Evolutionary conservation across 2,113 vertebrate species (phyloP).

Genomic region (Saimiri boliviensis): DNA sequence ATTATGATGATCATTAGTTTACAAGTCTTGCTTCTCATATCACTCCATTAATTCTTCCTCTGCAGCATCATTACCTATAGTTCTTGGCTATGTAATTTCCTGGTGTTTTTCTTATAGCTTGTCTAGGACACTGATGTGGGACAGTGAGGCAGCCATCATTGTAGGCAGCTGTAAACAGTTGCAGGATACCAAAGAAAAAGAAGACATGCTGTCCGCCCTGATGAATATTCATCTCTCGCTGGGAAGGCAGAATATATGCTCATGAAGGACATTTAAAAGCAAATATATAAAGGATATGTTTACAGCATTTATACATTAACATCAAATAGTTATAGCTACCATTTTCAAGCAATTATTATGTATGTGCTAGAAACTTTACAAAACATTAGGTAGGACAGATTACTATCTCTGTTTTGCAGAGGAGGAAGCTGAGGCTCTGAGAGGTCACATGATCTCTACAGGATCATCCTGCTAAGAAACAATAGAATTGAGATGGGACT

Average conservation of each 20-base stretch:
- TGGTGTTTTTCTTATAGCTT: not conserved
- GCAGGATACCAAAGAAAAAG: constrained; percentile 2
- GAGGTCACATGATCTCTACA: not conserved
- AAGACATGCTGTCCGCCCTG: not conserved
- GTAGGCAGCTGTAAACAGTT: not conserved
- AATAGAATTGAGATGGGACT: not conserved
- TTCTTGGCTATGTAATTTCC: constrained; percentile 25
- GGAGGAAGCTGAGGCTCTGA: not conserved
- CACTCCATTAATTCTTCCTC: constrained; percentile 3
- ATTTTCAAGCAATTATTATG: not conserved
- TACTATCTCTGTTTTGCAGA: not conserved
- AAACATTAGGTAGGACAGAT: not conserved
- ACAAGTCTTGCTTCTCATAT: not conserved
- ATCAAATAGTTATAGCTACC: not conserved
- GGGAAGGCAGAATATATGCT: constrained; percentile 1
- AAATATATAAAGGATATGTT: not conserved
- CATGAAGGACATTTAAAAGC: not conserved
- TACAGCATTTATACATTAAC: not conserved
- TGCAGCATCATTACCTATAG: not conserved
- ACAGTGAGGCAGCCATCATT: not conserved
- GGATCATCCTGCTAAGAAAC: not conserved
- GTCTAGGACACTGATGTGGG: not conserved
- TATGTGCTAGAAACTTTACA: not conserved
- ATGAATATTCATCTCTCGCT: not conserved
- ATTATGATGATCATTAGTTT: not conserved